phyloP scores from a whole-genome alignment of 2,113 vertebrate genomes.

The Odobenus rosmarus region DNA sequence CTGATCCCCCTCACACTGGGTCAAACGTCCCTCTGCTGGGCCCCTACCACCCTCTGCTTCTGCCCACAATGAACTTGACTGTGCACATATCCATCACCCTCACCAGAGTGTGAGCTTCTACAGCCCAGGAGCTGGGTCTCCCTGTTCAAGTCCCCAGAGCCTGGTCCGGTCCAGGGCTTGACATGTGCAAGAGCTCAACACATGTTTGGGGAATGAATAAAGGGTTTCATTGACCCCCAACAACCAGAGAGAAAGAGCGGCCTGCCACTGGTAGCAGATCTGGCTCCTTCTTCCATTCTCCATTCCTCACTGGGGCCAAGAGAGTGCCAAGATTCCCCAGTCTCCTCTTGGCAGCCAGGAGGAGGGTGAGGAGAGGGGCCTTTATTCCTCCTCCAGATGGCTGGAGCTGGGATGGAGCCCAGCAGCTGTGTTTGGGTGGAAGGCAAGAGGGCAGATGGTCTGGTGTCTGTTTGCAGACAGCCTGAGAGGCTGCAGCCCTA shows the following conservation, averaged over 20 bases:
- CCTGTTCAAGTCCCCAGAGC: not conserved
- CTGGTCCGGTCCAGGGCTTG: not conserved
- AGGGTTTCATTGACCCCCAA: not conserved
- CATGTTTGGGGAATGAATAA: not conserved
- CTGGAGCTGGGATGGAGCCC: conserved; percentile 61
- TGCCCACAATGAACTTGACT: not conserved
- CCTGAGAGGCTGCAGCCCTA: not conserved
- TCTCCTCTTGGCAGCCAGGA: not conserved
- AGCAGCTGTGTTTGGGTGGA: conserved; percentile 80
- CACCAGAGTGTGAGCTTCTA: not conserved
- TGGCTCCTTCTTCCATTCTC: not conserved
- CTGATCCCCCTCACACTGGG: not conserved
- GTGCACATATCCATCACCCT: not conserved
- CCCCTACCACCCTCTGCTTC: not conserved
- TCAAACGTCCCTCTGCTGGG: not conserved
- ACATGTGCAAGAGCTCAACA: not conserved
- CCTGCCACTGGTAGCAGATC: not conserved
- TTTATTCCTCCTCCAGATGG: conserved; percentile 77
- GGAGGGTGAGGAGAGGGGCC: conserved; percentile 32
- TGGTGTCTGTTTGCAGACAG: conserved; percentile 67
- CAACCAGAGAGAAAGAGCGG: not conserved
- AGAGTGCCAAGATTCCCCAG: not conserved
- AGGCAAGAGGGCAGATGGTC: conserved; percentile 70
- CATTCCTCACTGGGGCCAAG: not conserved
- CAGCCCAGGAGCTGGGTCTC: not conserved